phyloP scores from a whole-genome alignment of 1,140 invertebrate genomes.

The Rhagoletis pomonella region DNA sequence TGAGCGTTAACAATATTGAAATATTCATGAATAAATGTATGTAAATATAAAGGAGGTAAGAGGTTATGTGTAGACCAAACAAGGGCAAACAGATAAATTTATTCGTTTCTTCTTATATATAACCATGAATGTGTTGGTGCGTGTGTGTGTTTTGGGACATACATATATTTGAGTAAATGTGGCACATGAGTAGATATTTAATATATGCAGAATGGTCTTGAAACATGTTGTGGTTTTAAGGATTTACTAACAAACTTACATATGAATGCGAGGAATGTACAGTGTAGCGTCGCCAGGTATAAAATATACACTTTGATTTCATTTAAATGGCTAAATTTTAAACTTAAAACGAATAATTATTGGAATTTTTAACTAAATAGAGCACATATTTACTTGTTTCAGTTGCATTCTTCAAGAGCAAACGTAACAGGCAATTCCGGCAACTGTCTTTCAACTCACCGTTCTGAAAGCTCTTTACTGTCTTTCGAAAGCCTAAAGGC shows the following conservation, averaged over 20 bases:
- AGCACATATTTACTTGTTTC: too few species aligned
- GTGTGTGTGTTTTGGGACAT: background rate
- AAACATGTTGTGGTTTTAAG: constrained; percentile 35
- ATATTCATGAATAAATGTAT: constrained; percentile 27
- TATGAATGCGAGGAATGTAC: background rate
- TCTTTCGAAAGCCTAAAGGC: too few species aligned
- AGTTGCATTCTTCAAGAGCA: too few species aligned
- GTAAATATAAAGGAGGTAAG: background rate
- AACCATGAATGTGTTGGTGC: background rate
- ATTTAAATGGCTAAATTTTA: too few species aligned
- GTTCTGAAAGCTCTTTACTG: too few species aligned
- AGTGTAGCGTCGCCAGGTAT: background rate
- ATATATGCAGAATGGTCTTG: constrained; percentile 38
- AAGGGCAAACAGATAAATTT: constrained; percentile 16
- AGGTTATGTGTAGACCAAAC: background rate
- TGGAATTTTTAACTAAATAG: too few species aligned
- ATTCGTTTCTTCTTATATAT: background rate
- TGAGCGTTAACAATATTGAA: constrained; percentile 1
- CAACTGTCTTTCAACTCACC: too few species aligned
- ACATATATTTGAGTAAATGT: background rate
- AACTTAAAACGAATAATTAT: too few species aligned
- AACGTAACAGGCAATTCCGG: too few species aligned
- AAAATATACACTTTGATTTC: background rate
- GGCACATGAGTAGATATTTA: constrained; percentile 14
- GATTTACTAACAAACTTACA: background rate